Base-by-base conservation (phyloP, 2,888 invertebrate species). In the Tiliacea aurago region DNA sequence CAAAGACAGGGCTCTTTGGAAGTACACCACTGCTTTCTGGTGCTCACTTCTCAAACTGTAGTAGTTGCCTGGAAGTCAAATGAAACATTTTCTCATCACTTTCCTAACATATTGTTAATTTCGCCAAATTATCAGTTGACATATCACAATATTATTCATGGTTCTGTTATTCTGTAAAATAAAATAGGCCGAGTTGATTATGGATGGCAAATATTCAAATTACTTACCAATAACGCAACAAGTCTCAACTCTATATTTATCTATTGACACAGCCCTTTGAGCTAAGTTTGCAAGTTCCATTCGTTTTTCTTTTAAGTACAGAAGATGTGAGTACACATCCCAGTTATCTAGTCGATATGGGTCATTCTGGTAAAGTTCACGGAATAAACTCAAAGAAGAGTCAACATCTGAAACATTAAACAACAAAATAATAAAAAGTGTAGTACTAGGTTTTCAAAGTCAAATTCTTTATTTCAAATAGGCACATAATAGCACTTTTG, bases 21-120 rank as follows among this genome's bases (percentile, higher is more conserved):
- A 99, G 94, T 99, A 99, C 87, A 99, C 97, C 15, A 99, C 99
- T n/a, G 99, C 99, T 94, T 99, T 99, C 90, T 99, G 99, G 95
- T 99, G 99, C 92, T 99, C 99, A 77, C 98, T 98, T 82, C 99
- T 97, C 91, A 99, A 97, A 94, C 99, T 99, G 95, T 99, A 99
- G 94, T 99, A 99, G 95, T 99, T 99, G 66, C 99, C 99, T 99
- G 91, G 33, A 96, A 90, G 7, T 28, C 18, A 70, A 72, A 51
- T 67, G 45, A 68, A 63, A 58, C 0, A 37, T 59, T 68, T 59
- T 10, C 0, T 58, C 4, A n/a, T 37, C 9, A 51, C 10, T 28
- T 43, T 18, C 1, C 9, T 45, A 43, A 10, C 2, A 33, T 20
- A 43, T 43, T 43, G 4, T 37, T 41, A 37, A 15, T 43, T 18